Conservation (phyloP, 2,888 invertebrate species). For the Drosophila antonietae region DNA sequence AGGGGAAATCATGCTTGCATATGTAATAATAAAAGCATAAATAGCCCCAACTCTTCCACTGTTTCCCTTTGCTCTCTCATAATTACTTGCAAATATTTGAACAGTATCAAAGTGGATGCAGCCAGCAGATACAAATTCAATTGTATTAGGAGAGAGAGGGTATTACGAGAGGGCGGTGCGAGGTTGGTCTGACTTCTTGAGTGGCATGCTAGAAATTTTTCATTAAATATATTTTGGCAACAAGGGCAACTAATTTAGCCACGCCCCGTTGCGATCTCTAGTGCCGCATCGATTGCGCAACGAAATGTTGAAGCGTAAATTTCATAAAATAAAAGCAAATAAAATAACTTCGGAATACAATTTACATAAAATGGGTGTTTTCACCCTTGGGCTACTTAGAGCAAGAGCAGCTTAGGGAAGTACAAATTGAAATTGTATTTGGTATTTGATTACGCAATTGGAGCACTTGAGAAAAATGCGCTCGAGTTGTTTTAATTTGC, state of each 20-base stretch:
- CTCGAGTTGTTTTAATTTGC: slow-evolving; percentile 64
- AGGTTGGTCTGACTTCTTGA: neutral
- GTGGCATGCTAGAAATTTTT: slow-evolving; percentile 32
- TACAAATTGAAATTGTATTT: slow-evolving; percentile 61
- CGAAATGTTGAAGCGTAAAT: slow-evolving; percentile 70
- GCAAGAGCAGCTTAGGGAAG: neutral
- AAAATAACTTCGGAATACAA: slow-evolving; percentile 14
- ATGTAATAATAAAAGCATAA: slow-evolving; percentile 36
- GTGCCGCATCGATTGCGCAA: slow-evolving; percentile 77
- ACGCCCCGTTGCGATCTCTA: slow-evolving; percentile 66
- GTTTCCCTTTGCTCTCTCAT: slow-evolving; percentile 17
- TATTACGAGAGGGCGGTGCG: neutral
- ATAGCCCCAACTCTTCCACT: neutral
- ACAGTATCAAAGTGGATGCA: slow-evolving; percentile 32
- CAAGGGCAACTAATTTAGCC: slow-evolving; percentile 61
- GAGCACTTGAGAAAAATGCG: slow-evolving; percentile 60
- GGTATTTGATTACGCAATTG: slow-evolving; percentile 66
- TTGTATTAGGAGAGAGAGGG: slow-evolving; percentile 5
- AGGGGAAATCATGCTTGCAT: slow-evolving; percentile 41
- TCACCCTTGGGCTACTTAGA: slow-evolving; percentile 29
- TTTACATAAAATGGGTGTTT: slow-evolving; percentile 43
- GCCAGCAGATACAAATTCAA: slow-evolving; percentile 18
- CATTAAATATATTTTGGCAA: slow-evolving; percentile 41
- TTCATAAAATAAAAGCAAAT: slow-evolving; percentile 40
- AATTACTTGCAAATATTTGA: slow-evolving; percentile 73